phyloP scores from a whole-genome alignment of 2,797 vertebrate species.

The Sebastes ruberrimus region DNA sequence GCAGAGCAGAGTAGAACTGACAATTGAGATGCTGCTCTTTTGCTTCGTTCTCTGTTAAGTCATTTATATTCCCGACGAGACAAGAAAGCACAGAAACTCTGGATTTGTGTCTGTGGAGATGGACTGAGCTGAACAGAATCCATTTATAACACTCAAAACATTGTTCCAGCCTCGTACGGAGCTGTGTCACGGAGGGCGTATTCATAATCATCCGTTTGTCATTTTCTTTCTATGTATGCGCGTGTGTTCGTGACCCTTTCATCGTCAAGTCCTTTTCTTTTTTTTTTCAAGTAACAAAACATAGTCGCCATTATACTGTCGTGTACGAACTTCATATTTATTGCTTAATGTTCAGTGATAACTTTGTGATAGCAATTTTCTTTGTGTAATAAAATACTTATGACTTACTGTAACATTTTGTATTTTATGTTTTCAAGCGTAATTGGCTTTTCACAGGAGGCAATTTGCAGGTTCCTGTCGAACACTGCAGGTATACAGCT shows the following conservation, averaged over 20 bases:
- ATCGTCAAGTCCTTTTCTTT: conserved; percentile 20
- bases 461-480: background rate
- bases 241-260: conserved; percentile 57
- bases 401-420: conserved; percentile 63
- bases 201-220: conserved; percentile 65
- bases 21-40: conserved; percentile 36
- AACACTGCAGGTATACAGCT: background rate
- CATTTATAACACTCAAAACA: conserved; percentile 55
- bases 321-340: conserved; percentile 81
- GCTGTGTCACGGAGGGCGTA: conserved; percentile 41
- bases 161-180: conserved; percentile 51
- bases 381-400: conserved; percentile 85
- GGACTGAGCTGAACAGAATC: conserved; percentile 49
- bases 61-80: conserved; percentile 44
- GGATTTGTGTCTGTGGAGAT: conserved; percentile 40
- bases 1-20: conserved; percentile 43
- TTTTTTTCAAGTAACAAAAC: conserved; percentile 56
- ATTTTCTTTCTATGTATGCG: conserved; percentile 57
- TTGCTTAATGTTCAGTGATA: conserved; percentile 83
- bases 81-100: conserved; percentile 63
- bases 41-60: conserved; percentile 45
- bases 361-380: conserved; percentile 83
- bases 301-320: conserved; percentile 73
- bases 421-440: conserved; percentile 29
- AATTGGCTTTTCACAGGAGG: background rate